Evolutionary conservation across 1,140 invertebrate genomes (phyloP), one percentile per base, ranked within the genome.

Genomic region (Arion vulgaris): DNA sequence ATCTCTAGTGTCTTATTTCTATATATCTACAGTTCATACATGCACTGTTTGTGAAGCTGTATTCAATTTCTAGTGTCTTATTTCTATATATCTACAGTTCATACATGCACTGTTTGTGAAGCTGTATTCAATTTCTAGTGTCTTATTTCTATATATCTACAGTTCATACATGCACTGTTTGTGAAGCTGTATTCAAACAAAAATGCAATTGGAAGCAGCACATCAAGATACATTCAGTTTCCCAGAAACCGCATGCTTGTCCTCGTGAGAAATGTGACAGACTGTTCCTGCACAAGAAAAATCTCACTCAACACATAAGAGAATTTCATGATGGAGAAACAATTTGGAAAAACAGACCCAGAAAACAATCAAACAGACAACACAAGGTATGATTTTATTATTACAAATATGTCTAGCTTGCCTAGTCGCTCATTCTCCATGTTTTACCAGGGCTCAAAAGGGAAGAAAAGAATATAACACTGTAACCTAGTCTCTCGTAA

Each of bases 231-330:
- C 78, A 80, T 51, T 34, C 41, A 2, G 23, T n/a, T 4, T 19
- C 68, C 4, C 36, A 38, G 41, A 32, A 69, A 45, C 36, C 41
- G 7, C 32, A 66, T 28, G 19, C 39, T 23, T 80, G 78, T 57
- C 38, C 62, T 2, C 28, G 23, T 28, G 68, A 69, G 32, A 57
- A 57, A n/a, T 80, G 78, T 51, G 66, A 36, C 13, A 41, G 78
- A 57, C 13, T 51, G 0, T 80, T 71, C n/a, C 45, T 80, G 66
- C 71, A 80, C 66, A 41, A 80, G 78, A 80, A 80, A 49, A 80
- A 80, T 71, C 62, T 80, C 13, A 69, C 36, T 17, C 78, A 80
- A 41, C 78, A 80, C n/a, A 80, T 80, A 26, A 7, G 66, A 49
- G 78, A 41, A 28, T 80, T 39, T 49, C 78, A 80, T 57, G 62